Base-by-base conservation (phyloP, 2,797 vertebrate species). In the Enteromius mattozi region DNA sequence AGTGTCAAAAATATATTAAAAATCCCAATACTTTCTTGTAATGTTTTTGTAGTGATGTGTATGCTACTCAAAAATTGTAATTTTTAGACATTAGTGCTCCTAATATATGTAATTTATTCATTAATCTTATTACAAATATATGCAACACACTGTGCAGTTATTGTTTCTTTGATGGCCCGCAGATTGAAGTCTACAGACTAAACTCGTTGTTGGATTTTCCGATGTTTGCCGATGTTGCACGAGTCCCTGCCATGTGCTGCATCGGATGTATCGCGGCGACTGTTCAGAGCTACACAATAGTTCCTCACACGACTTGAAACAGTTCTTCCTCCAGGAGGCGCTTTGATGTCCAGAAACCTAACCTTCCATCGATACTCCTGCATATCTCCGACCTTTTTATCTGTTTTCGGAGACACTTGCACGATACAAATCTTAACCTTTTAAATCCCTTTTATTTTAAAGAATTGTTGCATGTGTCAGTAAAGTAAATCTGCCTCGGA, bases 291-390 rank as follows among this genome's bases (percentile, higher is more conserved):
- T 30, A 1, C 4, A 9, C 21, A n/a, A 0, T 1, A 3, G 47
- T 69, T 12, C 40, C 12, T 69, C 0, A 0, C 9, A n/a, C 12
- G 3, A 8, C 12, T n/a, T 56, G 1, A 8, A 2, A 5, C 0
- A 0, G 24, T 21, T 42, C 13, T 19, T 70, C 16, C 49, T 42
- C 14, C 35, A 70, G 66, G 35, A 6, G 66, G 79, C 66, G 66
- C 10, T 19, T 42, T 51, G 1, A 2, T 33, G 66, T 17, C 10
- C 65, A 27, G 30, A 40, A 40, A 8, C 2, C 8, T 5, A 14
- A 21, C 21, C 9, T 19, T 40, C 6, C 19, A 21, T 69, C 2
- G 1, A 27, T 1, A 1, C 3, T 1, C 13, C 6, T 40, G 40
- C 1, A 24, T 17, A 79, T 49, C 3, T 35, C 17, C 27, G 8